These are phyloP conservation scores for Indicator maculatus DNA, from an alignment of 2,113 vertebrate species.

Conservation along the genomic window DNA sequence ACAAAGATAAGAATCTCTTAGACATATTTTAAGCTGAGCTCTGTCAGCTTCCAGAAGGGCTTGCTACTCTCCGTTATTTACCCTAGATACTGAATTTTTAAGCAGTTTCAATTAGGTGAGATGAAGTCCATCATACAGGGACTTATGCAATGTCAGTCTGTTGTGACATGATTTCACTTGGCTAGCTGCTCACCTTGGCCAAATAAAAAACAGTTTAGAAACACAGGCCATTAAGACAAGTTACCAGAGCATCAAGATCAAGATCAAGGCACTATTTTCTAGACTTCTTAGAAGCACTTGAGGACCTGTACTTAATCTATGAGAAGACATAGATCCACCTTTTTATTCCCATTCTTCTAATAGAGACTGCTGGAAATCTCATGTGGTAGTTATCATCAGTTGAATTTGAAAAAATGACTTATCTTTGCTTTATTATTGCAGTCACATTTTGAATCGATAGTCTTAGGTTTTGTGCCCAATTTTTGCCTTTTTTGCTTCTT, in stretches of 20 bases:
- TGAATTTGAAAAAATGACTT: background rate
- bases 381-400: background rate
- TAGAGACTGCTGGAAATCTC: background rate
- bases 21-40: background rate
- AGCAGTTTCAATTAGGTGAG: background rate
- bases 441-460: background rate
- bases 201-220: background rate
- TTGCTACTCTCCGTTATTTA: background rate
- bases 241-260: background rate
- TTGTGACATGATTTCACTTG: background rate
- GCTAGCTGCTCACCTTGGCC: background rate
- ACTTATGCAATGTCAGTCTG: background rate
- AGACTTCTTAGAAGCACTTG: background rate
- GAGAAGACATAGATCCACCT: background rate
- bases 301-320: background rate
- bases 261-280: background rate
- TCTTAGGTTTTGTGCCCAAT: background rate
- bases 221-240: background rate
- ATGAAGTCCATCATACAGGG: background rate
- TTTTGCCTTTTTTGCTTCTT: slow-evolving; percentile 30
- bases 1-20: background rate
- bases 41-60: background rate
- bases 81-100: background rate
- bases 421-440: slow-evolving; percentile 27
- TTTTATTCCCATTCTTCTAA: background rate